Evolutionary conservation across 2,888 invertebrate genomes (phyloP).

Genomic region (Apodemia duryi): DNA sequence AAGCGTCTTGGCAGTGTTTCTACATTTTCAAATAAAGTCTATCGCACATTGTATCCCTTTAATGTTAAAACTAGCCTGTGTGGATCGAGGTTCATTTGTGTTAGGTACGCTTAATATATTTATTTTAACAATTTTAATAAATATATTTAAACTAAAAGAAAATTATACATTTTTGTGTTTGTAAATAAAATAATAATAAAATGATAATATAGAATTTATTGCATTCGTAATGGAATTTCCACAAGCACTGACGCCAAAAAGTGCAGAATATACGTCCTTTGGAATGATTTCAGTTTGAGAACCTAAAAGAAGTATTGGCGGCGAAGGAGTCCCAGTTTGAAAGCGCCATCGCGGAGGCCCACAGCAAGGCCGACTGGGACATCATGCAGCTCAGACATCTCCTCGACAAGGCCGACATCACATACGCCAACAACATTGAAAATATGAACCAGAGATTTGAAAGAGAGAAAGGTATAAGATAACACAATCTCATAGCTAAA

Average conservation of each 20-base stretch:
- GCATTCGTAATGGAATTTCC: no score
- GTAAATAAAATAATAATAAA: no score
- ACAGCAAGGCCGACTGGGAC: slow-evolving; percentile 84
- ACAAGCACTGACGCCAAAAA: no score
- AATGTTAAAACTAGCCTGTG: not conserved
- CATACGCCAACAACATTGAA: slow-evolving; percentile 85
- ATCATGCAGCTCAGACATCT: slow-evolving; percentile 84
- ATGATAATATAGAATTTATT: no score
- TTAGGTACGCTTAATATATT: not conserved
- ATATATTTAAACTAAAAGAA: no score
- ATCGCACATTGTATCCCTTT: not conserved
- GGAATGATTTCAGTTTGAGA: slow-evolving; percentile 75
- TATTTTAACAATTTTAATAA: no score
- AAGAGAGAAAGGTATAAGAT: slow-evolving; percentile 81
- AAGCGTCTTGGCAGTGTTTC: slow-evolving; percentile 7
- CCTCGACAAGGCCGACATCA: slow-evolving; percentile 86
- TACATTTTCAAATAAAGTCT: not conserved
- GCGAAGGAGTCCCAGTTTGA: slow-evolving; percentile 81
- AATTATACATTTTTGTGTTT: no score
- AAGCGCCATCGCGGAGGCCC: slow-evolving; percentile 77
- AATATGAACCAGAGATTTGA: slow-evolving; percentile 82
- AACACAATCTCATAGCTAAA: no score
- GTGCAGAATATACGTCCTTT: no score
- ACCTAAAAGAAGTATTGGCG: slow-evolving; percentile 81
- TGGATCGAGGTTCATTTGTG: not conserved